Percentiles rank a stretch among this genome's conserved stretches.
phyloP scores from a whole-genome alignment of 1,140 invertebrate genomes.

The Drosophila tani region DNA sequence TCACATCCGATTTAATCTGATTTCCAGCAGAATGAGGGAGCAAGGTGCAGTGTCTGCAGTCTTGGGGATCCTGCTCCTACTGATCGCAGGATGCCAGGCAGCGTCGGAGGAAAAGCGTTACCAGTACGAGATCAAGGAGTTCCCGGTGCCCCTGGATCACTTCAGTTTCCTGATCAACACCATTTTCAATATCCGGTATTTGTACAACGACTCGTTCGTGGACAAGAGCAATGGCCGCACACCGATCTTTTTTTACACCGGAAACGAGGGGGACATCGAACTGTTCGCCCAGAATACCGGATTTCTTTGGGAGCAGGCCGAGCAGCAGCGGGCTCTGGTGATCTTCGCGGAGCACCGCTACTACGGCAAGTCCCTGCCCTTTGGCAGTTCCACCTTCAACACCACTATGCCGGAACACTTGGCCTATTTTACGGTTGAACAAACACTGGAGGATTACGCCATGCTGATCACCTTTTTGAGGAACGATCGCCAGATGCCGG shows the following conservation, averaged over 20 bases:
- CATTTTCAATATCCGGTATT: conserved; percentile 89
- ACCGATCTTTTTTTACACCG: conserved; percentile 98
- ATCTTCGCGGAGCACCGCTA: conserved; percentile 98
- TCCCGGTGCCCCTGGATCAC: conserved; percentile 88
- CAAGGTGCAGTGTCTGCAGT: conserved; percentile 11
- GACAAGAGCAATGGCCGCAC: conserved; percentile 75
- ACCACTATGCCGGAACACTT: conserved; percentile 88
- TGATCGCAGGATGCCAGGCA: background rate
- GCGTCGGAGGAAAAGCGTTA: conserved; percentile 14
- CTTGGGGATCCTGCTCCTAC: background rate
- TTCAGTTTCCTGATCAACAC: conserved; percentile 87
- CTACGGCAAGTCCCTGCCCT: conserved; percentile 96
- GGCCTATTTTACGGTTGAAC: conserved; percentile 95
- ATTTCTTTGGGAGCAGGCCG: conserved; percentile 96
- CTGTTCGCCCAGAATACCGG: conserved; percentile 97
- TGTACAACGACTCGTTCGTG: conserved; percentile 91
- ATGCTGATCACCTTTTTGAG: conserved; percentile 91
- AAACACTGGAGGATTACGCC: conserved; percentile 97
- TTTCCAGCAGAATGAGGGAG: conserved; percentile 2
- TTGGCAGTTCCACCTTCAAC: conserved; percentile 91
- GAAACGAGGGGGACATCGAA: conserved; percentile 98
- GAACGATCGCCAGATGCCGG: conserved; percentile 87
- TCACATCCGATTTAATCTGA: conserved; percentile 27
- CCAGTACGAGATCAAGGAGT: conserved; percentile 86
- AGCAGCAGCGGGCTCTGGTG: conserved; percentile 91